phyloP scores from a whole-genome alignment of 2,888 invertebrate genomes.

The Lasioglossum vierecki region DNA sequence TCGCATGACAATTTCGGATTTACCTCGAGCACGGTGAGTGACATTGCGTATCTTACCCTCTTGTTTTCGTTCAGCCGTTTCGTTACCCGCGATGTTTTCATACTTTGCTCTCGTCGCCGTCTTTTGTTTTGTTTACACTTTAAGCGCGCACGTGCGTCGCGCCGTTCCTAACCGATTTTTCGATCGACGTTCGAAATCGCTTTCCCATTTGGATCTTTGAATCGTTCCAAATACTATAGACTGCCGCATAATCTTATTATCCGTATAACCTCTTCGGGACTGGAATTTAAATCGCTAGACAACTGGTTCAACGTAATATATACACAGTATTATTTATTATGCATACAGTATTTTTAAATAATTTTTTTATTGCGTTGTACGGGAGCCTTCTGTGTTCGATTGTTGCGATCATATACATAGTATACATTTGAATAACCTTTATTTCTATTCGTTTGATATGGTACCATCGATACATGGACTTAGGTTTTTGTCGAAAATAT shows the following conservation, averaged over 20 bases:
- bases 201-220: background rate
- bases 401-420: no score
- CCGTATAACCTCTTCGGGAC: no score
- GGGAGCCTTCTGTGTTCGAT: no score
- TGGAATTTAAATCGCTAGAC: no score
- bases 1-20: slow-evolving; percentile 81
- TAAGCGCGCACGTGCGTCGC: background rate
- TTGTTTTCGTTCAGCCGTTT: background rate
- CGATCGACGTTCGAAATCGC: background rate
- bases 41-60: background rate
- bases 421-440: no score
- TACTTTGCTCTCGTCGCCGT: background rate
- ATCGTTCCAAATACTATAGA: background rate
- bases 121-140: background rate
- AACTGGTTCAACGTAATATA: no score
- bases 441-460: background rate
- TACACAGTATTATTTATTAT: no score
- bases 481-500: no score
- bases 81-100: background rate
- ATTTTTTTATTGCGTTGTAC: no score
- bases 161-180: background rate
- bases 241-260: no score
- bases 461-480: background rate
- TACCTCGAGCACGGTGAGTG: slow-evolving; percentile 80
- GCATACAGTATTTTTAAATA: no score